Evolutionary conservation across 2,888 invertebrate species (phyloP), one percentile per base, ranked within the genome.

Genomic region (Pseudoips prasinana): DNA sequence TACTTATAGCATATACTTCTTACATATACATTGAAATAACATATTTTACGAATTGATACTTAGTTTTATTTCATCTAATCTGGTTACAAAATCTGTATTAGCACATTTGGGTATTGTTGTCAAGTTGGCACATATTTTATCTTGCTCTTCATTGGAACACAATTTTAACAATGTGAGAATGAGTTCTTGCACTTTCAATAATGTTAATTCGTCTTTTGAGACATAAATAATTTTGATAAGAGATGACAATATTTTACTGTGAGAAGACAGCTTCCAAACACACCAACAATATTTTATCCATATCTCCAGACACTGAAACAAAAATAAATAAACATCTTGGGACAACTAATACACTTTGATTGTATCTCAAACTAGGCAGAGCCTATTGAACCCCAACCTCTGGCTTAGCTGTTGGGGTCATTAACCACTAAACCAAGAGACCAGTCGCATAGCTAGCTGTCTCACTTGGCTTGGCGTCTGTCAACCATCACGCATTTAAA

Each of bases 271-370:
- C 35, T 60, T 68, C 84, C 82, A 86, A 6, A 67, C 59, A 34
- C 78, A 80, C 86, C 87, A 87, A 42, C 81, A 78, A 41, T 82
- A 61, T 37, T 58, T 74, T 8, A 81, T 57, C 87, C 87, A 88
- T 38, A 56, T 68, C 46, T 74, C 56, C 1, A 84, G 58, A 41
- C 78, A 79, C 87, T 86, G 70, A 29, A 80, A 80, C 14, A 5
- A 14, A 14, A 14, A n/a, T n/a, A n/a, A n/a, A n/a, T n/a, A n/a
- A n/a, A n/a, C n/a, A n/a, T n/a, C n/a, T n/a, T n/a, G n/a, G n/a
- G n/a, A n/a, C n/a, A n/a, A n/a, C n/a, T n/a, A n/a, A n/a, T n/a
- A n/a, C n/a, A n/a, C n/a, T n/a, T n/a, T n/a, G n/a, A n/a, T n/a
- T n/a, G n/a, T n/a, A n/a, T n/a, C n/a, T n/a, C n/a, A n/a, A n/a